Evolutionary conservation across 2,113 vertebrate species (phyloP).

Genomic region (Heteronetta atricapilla): DNA sequence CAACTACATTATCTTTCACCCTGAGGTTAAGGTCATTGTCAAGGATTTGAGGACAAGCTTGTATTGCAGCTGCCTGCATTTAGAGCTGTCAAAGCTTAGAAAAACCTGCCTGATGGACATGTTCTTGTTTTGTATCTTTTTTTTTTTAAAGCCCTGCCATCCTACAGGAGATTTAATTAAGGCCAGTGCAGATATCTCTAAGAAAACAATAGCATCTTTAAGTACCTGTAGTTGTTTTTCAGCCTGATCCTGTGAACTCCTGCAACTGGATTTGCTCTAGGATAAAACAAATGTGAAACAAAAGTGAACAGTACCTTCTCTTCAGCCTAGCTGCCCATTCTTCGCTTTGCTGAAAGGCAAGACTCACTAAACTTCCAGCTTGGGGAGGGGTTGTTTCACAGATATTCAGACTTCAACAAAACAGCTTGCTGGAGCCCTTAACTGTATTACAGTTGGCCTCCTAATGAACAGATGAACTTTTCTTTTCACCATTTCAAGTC

Average conservation of each 20-base stretch:
- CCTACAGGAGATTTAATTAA: conserved; percentile 66
- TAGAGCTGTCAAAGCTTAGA: conserved; percentile 71
- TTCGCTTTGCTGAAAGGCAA: conserved; percentile 21
- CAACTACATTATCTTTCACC: conserved; percentile 77
- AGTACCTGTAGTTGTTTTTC: conserved; percentile 17
- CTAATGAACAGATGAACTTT: conserved; percentile 67
- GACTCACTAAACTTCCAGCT: not conserved
- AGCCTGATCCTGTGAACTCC: not conserved
- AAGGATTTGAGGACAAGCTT: conserved; percentile 74
- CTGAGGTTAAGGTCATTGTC: conserved; percentile 72
- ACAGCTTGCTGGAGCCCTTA: conserved; percentile 36
- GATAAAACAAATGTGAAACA: not conserved
- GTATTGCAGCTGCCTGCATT: conserved; percentile 72
- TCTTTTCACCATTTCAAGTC: conserved; percentile 64
- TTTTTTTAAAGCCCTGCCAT: not conserved
- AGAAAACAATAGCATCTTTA: conserved; percentile 21
- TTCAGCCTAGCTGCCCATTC: not conserved
- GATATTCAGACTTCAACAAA: conserved; percentile 53
- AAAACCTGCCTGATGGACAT: conserved; percentile 67
- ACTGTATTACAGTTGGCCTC: conserved; percentile 35
- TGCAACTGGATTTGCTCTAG: not conserved
- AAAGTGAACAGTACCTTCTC: not conserved
- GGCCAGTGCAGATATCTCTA: not conserved
- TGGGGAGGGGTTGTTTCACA: conserved; percentile 17
- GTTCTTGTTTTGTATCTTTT: conserved; percentile 29